Conservation (phyloP, 2,113 vertebrate genomes). For the Alethe diademata region DNA sequence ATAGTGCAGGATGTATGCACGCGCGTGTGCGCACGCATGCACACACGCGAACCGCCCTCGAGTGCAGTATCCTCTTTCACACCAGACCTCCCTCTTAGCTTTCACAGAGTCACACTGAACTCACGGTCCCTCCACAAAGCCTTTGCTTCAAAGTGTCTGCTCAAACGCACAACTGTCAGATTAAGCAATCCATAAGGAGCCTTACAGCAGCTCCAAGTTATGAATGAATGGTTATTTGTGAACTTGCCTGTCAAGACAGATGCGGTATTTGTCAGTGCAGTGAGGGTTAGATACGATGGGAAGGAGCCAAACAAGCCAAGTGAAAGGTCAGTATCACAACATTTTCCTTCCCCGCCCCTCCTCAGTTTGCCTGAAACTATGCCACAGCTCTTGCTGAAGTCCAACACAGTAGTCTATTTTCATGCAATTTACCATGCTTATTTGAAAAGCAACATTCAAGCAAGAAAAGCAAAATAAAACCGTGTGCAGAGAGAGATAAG, state of each 20-base stretch:
- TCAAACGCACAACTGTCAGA: slow-evolving; percentile 41
- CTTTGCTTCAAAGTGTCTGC: slow-evolving; percentile 17
- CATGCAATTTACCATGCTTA: background rate
- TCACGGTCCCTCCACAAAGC: background rate
- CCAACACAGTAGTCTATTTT: slow-evolving; percentile 18
- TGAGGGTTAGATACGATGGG: slow-evolving; percentile 38
- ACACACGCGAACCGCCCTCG: background rate
- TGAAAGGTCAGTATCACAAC: slow-evolving; percentile 58
- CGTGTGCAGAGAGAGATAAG: background rate
- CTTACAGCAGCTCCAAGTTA: slow-evolving; percentile 46
- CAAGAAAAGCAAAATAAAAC: background rate
- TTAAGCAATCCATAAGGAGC: slow-evolving; percentile 28
- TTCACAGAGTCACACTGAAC: background rate
- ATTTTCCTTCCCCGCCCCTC: background rate
- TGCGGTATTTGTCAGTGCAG: slow-evolving; percentile 53
- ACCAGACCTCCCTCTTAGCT: background rate
- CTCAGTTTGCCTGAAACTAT: slow-evolving; percentile 7
- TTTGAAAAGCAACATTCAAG: background rate
- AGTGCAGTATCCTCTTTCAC: slow-evolving; percentile 7
- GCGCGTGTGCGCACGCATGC: background rate
- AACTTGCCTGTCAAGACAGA: slow-evolving; percentile 63
- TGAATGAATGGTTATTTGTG: slow-evolving; percentile 64
- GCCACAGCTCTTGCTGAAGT: slow-evolving; percentile 27
- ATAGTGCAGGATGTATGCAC: background rate
- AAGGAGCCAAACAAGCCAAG: slow-evolving; percentile 58